phyloP scores from a whole-genome alignment of 2,888 invertebrate genomes.

The Eristalis arbustorum region DNA sequence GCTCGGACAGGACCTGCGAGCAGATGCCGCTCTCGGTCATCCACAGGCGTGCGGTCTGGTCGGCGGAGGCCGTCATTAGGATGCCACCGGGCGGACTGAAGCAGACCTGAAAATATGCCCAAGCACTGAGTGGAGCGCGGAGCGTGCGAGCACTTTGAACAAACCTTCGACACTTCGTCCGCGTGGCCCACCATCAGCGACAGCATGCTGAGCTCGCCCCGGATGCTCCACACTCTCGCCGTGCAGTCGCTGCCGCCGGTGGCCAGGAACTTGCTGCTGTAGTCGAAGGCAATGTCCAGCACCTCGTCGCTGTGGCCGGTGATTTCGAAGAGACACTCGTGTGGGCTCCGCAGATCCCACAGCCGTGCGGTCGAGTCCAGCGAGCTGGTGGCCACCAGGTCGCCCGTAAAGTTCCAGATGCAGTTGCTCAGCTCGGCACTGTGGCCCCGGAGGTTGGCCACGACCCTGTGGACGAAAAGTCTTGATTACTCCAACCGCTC shows the following conservation, averaged over 20 bases:
- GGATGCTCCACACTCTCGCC: constrained; percentile 86
- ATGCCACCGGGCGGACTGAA: constrained; percentile 90
- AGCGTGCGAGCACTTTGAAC: constrained; percentile 1
- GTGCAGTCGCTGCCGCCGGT: constrained; percentile 89
- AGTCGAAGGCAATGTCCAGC: constrained; percentile 88
- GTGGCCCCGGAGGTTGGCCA: constrained; percentile 84
- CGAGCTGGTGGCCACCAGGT: constrained; percentile 86
- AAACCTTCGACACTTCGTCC: constrained; percentile 86
- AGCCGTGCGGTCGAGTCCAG: constrained; percentile 86
- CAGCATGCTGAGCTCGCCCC: constrained; percentile 82
- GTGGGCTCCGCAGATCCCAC: constrained; percentile 84
- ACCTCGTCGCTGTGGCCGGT: constrained; percentile 86
- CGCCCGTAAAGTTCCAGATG: constrained; percentile 85
- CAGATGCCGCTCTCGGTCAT: constrained; percentile 84
- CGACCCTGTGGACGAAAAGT: constrained; percentile 80
- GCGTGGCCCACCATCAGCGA: constrained; percentile 85
- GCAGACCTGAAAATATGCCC: constrained; percentile 82
- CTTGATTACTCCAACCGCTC: neutral
- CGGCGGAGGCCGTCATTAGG: constrained; percentile 88
- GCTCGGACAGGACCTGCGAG: constrained; percentile 87
- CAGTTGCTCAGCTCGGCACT: constrained; percentile 86
- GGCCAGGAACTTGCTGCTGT: constrained; percentile 86
- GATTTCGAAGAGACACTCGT: constrained; percentile 82
- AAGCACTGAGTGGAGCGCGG: neutral
- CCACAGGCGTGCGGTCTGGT: constrained; percentile 89